Evolutionary conservation across 1,140 invertebrate species (phyloP).

Genomic region (Protaetia brevitarsis): DNA sequence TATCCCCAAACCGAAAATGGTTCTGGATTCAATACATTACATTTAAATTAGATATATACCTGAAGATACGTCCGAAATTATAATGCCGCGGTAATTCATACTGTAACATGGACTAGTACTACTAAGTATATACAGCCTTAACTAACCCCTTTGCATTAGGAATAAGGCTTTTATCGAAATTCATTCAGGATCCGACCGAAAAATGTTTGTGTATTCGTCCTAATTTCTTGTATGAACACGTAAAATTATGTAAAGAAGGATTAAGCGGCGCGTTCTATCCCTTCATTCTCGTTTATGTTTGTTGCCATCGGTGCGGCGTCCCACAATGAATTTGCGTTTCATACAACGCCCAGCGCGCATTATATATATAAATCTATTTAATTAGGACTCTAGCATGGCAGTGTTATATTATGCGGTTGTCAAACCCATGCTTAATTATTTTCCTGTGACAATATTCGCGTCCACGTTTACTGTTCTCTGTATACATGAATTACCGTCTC

Average conservation of each 20-base stretch:
- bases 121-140: neutral
- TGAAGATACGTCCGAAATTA: no score
- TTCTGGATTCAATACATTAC: no score
- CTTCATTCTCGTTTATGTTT: slow-evolving; percentile 1
- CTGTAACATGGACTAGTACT: neutral
- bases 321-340: neutral
- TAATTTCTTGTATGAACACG: slow-evolving; percentile 14
- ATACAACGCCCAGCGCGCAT: neutral
- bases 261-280: neutral
- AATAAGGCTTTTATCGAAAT: slow-evolving; percentile 2
- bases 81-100: no score
- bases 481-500: no score
- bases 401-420: slow-evolving; percentile 3
- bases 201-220: neutral
- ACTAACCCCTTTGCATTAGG: neutral
- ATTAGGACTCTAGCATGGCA: neutral
- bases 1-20: no score
- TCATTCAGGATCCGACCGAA: neutral
- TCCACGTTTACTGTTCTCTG: no score
- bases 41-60: no score
- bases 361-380: slow-evolving; percentile 16
- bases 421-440: slow-evolving; percentile 4
- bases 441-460: neutral
- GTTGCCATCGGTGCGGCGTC: neutral
- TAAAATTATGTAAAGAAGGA: slow-evolving; percentile 7